A percentile compares a stretch with the other conserved stretches of the same genome.
Conservation (phyloP, 1,140 invertebrate genomes). For the Helicoverpa zea region DNA sequence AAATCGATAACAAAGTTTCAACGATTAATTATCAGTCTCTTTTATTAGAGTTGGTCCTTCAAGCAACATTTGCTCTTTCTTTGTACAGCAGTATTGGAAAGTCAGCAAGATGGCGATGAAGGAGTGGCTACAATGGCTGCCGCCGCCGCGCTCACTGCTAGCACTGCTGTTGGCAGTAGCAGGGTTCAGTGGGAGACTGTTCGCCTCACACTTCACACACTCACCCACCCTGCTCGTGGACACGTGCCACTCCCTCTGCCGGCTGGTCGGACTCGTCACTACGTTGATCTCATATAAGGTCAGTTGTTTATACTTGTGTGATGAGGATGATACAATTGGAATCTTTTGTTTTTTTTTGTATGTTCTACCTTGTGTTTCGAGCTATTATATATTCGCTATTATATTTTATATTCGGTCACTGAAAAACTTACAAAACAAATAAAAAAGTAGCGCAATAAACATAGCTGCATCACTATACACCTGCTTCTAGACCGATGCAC, state of each 20-base stretch:
- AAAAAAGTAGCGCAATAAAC: too few species aligned
- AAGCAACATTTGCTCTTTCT: neutral
- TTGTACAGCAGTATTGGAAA: neutral
- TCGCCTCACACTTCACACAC: constrained; percentile 93
- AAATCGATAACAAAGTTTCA: too few species aligned
- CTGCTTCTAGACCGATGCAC: too few species aligned
- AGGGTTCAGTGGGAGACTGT: constrained; percentile 91
- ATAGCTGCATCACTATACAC: too few species aligned
- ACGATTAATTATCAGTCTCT: too few species aligned
- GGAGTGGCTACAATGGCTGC: constrained; percentile 90
- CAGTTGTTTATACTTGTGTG: neutral
- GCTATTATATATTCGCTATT: too few species aligned
- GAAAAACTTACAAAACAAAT: too few species aligned
- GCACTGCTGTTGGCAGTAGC: constrained; percentile 90
- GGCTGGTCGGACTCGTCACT: constrained; percentile 79
- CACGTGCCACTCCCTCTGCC: constrained; percentile 94
- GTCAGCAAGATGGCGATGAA: constrained; percentile 89
- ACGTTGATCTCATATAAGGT: constrained; percentile 80
- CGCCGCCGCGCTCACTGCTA: constrained; percentile 91
- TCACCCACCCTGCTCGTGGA: constrained; percentile 94
- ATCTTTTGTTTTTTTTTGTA: neutral
- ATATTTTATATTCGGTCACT: too few species aligned
- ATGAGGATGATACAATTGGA: too few species aligned
- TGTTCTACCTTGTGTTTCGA: too few species aligned
- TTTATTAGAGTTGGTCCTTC: too few species aligned